Evolutionary conservation across 2,888 invertebrate genomes (phyloP), one percentile per base, ranked within the genome.

Genomic region (Oscheius sp.): DNA sequence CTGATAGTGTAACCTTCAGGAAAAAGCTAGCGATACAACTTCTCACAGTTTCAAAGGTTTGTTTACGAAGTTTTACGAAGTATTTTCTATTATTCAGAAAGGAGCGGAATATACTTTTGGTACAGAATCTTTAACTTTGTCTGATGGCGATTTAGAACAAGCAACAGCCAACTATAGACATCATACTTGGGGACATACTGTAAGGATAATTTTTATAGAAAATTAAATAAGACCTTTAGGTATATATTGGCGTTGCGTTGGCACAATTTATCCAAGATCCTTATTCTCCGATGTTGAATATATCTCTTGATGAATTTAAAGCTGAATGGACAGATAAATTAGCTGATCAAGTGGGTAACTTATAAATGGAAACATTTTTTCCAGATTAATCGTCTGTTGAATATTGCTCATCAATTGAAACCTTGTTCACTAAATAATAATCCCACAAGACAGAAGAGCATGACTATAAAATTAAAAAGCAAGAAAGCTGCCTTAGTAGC

Each of bases 321-420:
- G 46, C 86, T 0, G 87, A 87, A 61, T 87, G 87, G 87, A 83
- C 84, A 16, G 83, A 84, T 45, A 56, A 75, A 21, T 41, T 86
- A 27, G 71, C 83, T 0, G 35, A 70, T 23, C 83, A 86, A 66
- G 56, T 85, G 16, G 13, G 16, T 13, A 49, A 35, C 13, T 49
- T 16, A 7, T 13, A 7, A 49, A 18, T n/a, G 13, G 3, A n/a
- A n/a, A 18, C 18, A 2, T 49, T 49, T n/a, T n/a, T 43, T 63
- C 9, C 21, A 66, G 69, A 56, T 69, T 21, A 53, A 69, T 25
- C 69, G 56, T 1, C 55, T 69, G 29, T 21, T 64, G 64, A 46
- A 49, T 27, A 49, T 23, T 27, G 5, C 41, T 12, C 69, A 69
- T 18, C n/a, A 13, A 13, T n/a, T 55, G 18, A 27, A 16, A 18